phyloP scores from a whole-genome alignment of 2,113 vertebrate genomes.

The Triplophysa dalaica region DNA sequence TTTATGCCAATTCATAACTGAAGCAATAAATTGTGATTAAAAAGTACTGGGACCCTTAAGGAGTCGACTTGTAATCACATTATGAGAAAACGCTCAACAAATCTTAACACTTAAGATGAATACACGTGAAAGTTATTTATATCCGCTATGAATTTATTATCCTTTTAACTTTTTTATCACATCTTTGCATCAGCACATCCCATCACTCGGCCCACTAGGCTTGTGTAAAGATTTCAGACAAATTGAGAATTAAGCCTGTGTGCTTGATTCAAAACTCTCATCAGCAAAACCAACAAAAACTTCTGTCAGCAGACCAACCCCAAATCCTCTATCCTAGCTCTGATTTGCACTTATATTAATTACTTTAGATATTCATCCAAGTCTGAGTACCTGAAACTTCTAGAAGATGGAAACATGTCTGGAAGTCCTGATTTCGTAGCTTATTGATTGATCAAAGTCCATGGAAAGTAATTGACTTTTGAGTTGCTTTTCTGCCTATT shows the following conservation, averaged over 20 bases:
- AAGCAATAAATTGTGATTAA: constrained; percentile 27
- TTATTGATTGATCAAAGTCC: neutral
- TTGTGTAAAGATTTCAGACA: neutral
- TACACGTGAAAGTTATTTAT: constrained; percentile 15
- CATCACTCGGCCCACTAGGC: neutral
- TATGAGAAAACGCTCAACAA: neutral
- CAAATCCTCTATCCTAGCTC: neutral
- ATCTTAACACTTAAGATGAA: neutral
- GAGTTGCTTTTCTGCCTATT: neutral
- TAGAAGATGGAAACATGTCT: neutral
- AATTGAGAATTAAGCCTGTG: neutral
- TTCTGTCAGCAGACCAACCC: neutral
- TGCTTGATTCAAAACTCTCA: neutral
- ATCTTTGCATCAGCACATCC: constrained; percentile 23
- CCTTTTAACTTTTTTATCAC: neutral
- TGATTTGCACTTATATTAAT: constrained; percentile 1
- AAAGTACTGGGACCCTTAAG: neutral
- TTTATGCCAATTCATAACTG: constrained; percentile 27
- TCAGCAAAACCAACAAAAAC: constrained; percentile 34
- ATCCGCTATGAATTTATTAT: constrained; percentile 16
- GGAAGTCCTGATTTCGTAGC: neutral
- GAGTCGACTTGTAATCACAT: constrained; percentile 14
- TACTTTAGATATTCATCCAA: neutral
- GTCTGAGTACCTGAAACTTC: neutral
- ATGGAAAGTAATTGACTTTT: neutral